Base-by-base conservation (phyloP, 2,113 vertebrate species). In the Xenopus laevis region DNA sequence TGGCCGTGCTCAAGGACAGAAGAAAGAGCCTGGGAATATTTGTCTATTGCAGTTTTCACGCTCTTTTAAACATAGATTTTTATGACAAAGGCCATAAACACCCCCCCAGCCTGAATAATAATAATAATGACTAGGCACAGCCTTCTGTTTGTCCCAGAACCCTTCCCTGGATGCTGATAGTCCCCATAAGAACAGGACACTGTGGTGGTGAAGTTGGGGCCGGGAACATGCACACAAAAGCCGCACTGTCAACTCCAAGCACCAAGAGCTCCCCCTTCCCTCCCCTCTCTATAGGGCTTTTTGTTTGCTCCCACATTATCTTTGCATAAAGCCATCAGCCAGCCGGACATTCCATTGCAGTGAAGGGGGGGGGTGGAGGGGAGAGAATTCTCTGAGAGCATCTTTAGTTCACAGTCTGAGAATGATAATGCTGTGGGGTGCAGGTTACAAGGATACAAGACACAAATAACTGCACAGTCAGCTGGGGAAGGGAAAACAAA, bases 291-390 rank as follows among this genome's bases (percentile, higher is more conserved):
- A 50, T 74, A 70, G n/a, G 21, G 20, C 60, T 78, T 79, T 81
- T 81, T 78, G 79, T 76, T 72, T 58, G 1, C 50, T 64, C 58
- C 71, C 71, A 65, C 58, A 47, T 65, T 59, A 23, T 64, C 67
- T 65, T 65, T 40, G 53, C 47, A 55, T 46, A 45, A 68, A 58
- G 52, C 0, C 59, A 59, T 61, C 74, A 58, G 67, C 71, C 64
- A 44, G 44, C 72, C 57, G 69, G 80, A 81, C 80, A 78, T 81
- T 79, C 80, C 78, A 72, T 67, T 71, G 55, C 65, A 47, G 69
- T 78, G 67, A 59, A 50, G 23, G 68, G 33, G 68, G 30, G 46
- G 69, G 13, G 15, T 44, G 45, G 21, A 10, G 10, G 10, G 55
- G 21, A 23, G 13, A 8, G 58, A 27, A 60, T 7, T 16, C 65